phyloP scores from a whole-genome alignment of 2,797 vertebrate genomes.

The Onychomys torridus region DNA sequence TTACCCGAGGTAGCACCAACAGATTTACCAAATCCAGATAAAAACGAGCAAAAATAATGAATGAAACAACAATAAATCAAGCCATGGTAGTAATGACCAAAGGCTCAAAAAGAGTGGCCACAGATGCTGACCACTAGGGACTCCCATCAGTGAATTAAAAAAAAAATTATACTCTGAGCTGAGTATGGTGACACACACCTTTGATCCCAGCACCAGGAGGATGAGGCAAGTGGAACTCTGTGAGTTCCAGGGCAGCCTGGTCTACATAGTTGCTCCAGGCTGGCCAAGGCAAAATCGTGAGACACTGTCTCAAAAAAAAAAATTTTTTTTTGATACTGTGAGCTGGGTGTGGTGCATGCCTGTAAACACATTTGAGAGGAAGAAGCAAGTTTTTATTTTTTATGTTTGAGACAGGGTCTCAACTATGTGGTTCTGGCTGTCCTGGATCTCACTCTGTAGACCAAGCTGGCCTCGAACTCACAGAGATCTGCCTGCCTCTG shows the following conservation, averaged over 20 bases:
- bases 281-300: background rate
- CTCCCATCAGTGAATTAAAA: constrained; percentile 13
- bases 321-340: background rate
- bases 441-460: background rate
- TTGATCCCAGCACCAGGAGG: background rate
- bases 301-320: background rate
- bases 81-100: constrained; percentile 40
- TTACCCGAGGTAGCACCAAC: constrained; percentile 39
- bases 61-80: constrained; percentile 56
- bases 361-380: background rate
- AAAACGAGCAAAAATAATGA: constrained; percentile 2
- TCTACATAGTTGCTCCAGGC: background rate
- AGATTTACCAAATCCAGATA: constrained; percentile 50
- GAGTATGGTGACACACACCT: background rate
- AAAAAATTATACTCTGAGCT: constrained; percentile 46
- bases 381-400: background rate
- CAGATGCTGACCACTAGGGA: constrained; percentile 15
- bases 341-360: background rate
- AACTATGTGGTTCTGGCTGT: background rate
- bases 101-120: constrained; percentile 53
- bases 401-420: background rate
- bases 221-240: background rate
- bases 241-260: background rate
- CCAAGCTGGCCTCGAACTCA: background rate
- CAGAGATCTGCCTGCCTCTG: background rate